Evolutionary conservation across 2,113 vertebrate genomes (phyloP).

Genomic region (Tetrao urogallus): DNA sequence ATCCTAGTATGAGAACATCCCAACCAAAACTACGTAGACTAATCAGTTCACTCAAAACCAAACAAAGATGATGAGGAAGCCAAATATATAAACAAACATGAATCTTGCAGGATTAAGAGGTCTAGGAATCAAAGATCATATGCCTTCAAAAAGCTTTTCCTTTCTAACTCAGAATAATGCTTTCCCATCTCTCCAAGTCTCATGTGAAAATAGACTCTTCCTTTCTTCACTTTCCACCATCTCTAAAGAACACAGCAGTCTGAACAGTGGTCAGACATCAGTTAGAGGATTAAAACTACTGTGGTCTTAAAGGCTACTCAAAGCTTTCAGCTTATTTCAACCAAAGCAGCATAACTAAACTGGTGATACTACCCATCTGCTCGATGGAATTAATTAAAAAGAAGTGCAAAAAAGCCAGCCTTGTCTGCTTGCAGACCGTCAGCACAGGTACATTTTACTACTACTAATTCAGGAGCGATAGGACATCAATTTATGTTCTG

Average conservation of each 20-base stretch:
- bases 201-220: neutral
- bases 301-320: neutral
- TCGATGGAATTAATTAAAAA: neutral
- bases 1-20: neutral
- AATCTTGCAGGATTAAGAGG: conserved; percentile 42
- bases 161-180: neutral
- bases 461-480: neutral
- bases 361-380: neutral
- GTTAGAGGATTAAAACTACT: neutral
- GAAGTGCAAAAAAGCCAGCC: neutral
- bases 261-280: neutral
- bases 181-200: neutral
- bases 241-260: neutral
- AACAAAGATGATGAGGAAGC: conserved; percentile 39
- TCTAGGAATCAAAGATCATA: conserved; percentile 9
- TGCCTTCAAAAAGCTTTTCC: neutral
- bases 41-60: neutral
- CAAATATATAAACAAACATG: conserved; percentile 32
- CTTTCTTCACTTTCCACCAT: neutral
- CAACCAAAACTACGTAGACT: neutral
- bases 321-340: neutral
- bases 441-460: neutral
- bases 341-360: neutral
- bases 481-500: neutral
- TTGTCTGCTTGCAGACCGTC: neutral